Base-by-base conservation (phyloP, 1,140 invertebrate species). In the Drosophila watanabei region DNA sequence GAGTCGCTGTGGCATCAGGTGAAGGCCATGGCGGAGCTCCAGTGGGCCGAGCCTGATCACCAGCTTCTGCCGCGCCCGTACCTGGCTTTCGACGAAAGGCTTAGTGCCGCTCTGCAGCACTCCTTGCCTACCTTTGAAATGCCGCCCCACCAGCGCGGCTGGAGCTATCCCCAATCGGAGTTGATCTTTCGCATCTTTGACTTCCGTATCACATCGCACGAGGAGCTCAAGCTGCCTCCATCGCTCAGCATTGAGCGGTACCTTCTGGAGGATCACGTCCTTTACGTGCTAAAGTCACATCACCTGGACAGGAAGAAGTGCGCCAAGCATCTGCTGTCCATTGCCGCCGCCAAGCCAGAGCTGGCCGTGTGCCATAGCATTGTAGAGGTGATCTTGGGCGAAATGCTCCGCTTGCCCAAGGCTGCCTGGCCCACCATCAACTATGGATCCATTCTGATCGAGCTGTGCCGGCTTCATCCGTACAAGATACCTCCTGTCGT, bases 1-100 rank as follows among this genome's bases (percentile, higher is more conserved):
- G 98, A 99, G 91, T 98, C 98, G 91, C 94, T 99, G 0, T 99
- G 98, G 98, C 96, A 97, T 10, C 99, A 99, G 94, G 96, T 99
- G 16, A 32, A 97, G 76, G 98, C 98, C 85, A 93, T 99, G 10
- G 95, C 96, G 43, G 96, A 97, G 76, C 97, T 98, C 83, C 98
- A 98, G 92, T 99, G 99, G 99, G 96, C 96, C 28, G 98, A 99
- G 91, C 54, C 48, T 18, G 49, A 68, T 13, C 46, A 75, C 48
- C 98, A 98, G 84, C 98, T 99, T 91, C 98, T 99, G 91, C 95
- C 96, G 9, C 95, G 99, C 49, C 98, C 98, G 0, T 99, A 99
- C 93, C 93, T 98, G 30, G 97, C 97, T 0, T 99, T 99, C 94
- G 98, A 99, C 93, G 97, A 96, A 4, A 96, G 97, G 54, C 93